Evolutionary conservation across 2,888 invertebrate genomes (phyloP), one percentile per base, ranked within the genome.

Genomic region (Malacosoma neustria): DNA sequence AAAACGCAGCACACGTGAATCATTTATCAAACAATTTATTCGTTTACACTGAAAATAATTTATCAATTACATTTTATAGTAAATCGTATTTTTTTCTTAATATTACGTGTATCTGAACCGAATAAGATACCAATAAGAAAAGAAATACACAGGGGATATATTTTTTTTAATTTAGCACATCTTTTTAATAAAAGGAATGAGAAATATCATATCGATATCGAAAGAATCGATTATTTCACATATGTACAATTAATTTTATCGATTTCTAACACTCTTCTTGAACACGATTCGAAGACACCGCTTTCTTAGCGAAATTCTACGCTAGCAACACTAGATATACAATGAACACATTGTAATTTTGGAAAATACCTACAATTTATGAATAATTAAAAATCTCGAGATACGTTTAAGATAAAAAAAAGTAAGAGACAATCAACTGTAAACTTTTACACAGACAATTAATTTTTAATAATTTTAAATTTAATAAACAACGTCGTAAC

Each of bases 321-420:
- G 57, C 77, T 80, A 80, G 77, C 77, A 72, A 72, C 68, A 70
- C 75, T 80, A 79, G 62, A 57, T 62, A 60, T 72, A 73, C 71
- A 74, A 71, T 76, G 76, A 79, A 80, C 77, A 79, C 75, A 72
- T 73, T 67, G 64, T 58, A 72, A 73, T 65, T 69, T 66, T 51
- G 54, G 54, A 13, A n/a, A 6, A 6, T 7, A 11, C 6, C 9
- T 13, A 32, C n/a, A 14, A 32, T 22, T 22, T 22, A 22, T 22
- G n/a, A 22, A 7, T 5, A 22, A 22, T 22, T 22, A 22, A 22
- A 22, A 22, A 22, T 22, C 22, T 7, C 5, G 22, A 22, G 22
- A 22, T 22, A n/a, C n/a, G n/a, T n/a, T n/a, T n/a, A n/a, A n/a
- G n/a, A n/a, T n/a, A n/a, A n/a, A n/a, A n/a, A n/a, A n/a, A n/a